Evolutionary conservation across 2,797 vertebrate genomes (phyloP).

Genomic region (Lophura swinhoii): DNA sequence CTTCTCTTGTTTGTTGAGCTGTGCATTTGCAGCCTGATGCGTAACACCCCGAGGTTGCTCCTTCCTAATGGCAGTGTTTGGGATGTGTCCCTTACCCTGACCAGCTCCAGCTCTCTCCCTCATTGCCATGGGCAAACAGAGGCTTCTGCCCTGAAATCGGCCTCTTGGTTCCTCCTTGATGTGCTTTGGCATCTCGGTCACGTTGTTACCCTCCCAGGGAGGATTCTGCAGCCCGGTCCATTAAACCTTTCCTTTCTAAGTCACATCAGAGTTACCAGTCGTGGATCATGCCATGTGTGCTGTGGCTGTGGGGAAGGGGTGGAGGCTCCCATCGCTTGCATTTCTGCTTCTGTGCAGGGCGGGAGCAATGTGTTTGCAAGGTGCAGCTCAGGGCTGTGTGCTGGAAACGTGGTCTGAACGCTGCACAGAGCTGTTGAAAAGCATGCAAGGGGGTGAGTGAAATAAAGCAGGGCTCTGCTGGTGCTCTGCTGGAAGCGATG

Average conservation of each 20-base stretch:
- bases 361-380: background rate
- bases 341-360: background rate
- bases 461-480: rapidly evolving
- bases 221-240: background rate
- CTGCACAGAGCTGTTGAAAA: background rate
- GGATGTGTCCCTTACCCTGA: rapidly evolving
- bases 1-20: background rate
- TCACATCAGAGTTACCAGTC: background rate
- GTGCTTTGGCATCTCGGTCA: background rate
- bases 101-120: background rate
- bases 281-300: rapidly evolving
- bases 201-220: background rate
- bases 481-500: background rate
- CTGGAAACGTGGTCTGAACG: no score
- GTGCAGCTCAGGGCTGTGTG: background rate
- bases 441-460: background rate
- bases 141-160: background rate
- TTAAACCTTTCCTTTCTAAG: background rate
- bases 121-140: background rate
- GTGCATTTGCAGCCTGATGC: rapidly evolving
- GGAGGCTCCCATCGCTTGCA: rapidly evolving
- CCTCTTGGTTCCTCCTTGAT: background rate
- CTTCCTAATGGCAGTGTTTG: background rate
- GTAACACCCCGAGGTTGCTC: background rate
- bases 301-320: background rate